Percentiles rank a stretch among this genome's conserved stretches.
These are phyloP conservation scores for Eonycteris spelaea DNA, from an alignment of 2,113 vertebrate genomes.

Conservation along the genomic window DNA sequence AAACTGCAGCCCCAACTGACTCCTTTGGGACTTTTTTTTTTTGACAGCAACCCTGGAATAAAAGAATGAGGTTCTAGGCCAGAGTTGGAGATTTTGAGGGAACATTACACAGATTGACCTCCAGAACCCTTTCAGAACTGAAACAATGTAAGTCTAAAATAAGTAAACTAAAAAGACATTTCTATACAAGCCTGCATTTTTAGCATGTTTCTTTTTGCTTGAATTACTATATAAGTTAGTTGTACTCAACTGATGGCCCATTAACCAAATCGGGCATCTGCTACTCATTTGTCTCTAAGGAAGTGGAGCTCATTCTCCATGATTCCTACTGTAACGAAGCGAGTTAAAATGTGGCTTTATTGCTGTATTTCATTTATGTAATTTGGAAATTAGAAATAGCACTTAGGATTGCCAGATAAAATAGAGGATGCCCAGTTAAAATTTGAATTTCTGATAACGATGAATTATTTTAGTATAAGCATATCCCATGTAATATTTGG, in stretches of 20 bases:
- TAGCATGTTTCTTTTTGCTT: neutral
- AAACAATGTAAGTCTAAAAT: neutral
- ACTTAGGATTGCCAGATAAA: neutral
- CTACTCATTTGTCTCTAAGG: conserved; percentile 15
- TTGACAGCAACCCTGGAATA: neutral
- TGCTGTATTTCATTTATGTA: neutral
- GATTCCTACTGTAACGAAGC: neutral
- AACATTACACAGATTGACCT: neutral
- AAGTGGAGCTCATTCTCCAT: neutral
- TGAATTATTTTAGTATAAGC: neutral
- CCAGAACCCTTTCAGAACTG: neutral
- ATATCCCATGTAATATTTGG: neutral
- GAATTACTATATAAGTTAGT: neutral
- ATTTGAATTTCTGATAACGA: conserved; percentile 12
- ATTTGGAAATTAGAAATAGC: conserved; percentile 28
- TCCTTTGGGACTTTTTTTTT: neutral
- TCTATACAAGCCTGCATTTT: neutral
- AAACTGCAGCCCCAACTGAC: neutral
- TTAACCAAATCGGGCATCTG: conserved; percentile 43
- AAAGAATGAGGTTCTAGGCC: neutral
- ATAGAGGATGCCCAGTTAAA: neutral
- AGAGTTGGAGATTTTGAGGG: neutral
- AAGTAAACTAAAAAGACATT: neutral
- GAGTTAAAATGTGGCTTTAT: conserved; percentile 34
- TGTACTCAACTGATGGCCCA: neutral